Evolutionary conservation across 2,888 invertebrate genomes (phyloP).

Genomic region (Dynastes grantii): DNA sequence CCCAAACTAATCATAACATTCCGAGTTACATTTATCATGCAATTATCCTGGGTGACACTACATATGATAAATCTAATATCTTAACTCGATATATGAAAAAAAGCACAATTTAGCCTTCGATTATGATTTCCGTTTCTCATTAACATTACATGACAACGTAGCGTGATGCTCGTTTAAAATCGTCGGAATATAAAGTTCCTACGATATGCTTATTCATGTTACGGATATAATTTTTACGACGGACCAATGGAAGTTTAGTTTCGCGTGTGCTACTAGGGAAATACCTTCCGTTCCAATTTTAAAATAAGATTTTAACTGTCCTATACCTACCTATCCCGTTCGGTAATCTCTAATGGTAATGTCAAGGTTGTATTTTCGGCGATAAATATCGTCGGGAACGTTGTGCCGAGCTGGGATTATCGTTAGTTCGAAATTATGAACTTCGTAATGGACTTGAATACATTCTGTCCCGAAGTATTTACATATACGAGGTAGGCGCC

Average conservation of each 20-base stretch:
- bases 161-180: not conserved
- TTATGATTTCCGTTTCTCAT: too few relatives aligned
- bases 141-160: too few relatives aligned
- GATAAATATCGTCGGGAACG: not conserved
- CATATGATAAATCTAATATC: too few relatives aligned
- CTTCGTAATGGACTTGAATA: not conserved
- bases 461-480: too few relatives aligned
- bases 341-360: not conserved
- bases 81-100: too few relatives aligned
- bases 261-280: not conserved
- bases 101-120: too few relatives aligned
- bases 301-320: slow-evolving; percentile 26
- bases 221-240: slow-evolving; percentile 17
- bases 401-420: too few relatives aligned
- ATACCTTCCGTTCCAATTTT: slow-evolving; percentile 1
- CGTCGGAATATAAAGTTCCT: not conserved
- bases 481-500: too few relatives aligned
- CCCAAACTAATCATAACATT: too few relatives aligned
- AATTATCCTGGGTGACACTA: too few relatives aligned
- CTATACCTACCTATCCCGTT: not conserved
- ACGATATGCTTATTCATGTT: too few relatives aligned
- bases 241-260: not conserved
- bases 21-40: too few relatives aligned
- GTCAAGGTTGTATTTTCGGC: slow-evolving; percentile 23
- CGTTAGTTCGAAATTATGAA: not conserved